A percentile compares a stretch with the other conserved stretches of the same genome.
These are phyloP conservation scores for Pseudococcus viburni DNA, from an alignment of 2,888 invertebrate species.

Conservation along the genomic window DNA sequence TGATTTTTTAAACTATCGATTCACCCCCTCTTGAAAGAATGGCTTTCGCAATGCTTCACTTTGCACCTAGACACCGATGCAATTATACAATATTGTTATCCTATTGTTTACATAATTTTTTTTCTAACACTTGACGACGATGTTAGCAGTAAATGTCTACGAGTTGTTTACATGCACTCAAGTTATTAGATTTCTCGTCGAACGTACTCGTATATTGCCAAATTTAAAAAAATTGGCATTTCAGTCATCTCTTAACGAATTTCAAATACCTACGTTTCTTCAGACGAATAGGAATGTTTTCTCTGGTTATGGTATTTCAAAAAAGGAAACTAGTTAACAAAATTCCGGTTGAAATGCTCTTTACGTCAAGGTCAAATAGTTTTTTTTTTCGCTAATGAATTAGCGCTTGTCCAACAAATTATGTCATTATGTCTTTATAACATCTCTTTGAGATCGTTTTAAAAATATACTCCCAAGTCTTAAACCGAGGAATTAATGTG, in stretches of 20 bases:
- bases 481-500: not conserved
- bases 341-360: constrained; percentile 39
- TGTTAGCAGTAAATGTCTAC: not conserved
- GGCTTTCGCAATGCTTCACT: too few relatives aligned
- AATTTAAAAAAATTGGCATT: not conserved
- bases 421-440: constrained; percentile 31
- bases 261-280: not conserved
- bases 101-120: too few relatives aligned
- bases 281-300: not conserved
- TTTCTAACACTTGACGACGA: too few relatives aligned
- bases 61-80: too few relatives aligned
- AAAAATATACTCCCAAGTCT: not conserved
- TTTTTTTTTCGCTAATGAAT: constrained; percentile 49
- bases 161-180: not conserved
- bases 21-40: too few relatives aligned
- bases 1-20: too few relatives aligned
- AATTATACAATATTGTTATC: too few relatives aligned
- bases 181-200: not conserved
- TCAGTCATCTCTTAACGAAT: not conserved
- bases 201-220: not conserved
- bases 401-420: constrained; percentile 3
- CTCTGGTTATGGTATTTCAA: constrained; percentile 17
- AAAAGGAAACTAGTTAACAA: constrained; percentile 37
- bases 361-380: constrained; percentile 33
- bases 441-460: not conserved